Percentiles rank a stretch among this genome's conserved stretches.
These are phyloP conservation scores for Cryptotermes secundus DNA, from an alignment of 1,140 invertebrate genomes.

Conservation along the genomic window DNA sequence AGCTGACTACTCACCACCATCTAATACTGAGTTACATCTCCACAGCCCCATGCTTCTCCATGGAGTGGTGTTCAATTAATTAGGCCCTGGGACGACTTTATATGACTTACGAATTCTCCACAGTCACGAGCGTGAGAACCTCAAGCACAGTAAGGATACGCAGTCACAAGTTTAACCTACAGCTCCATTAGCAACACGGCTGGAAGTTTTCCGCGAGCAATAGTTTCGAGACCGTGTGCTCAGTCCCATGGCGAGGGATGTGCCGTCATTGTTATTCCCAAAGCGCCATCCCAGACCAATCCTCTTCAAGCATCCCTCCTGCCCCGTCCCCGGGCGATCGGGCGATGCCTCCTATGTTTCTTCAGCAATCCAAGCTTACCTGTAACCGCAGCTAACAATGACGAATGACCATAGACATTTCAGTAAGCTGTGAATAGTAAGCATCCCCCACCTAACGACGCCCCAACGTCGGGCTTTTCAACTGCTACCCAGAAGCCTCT, in stretches of 20 bases:
- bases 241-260: not conserved
- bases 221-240: not conserved
- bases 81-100: no score
- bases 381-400: not conserved
- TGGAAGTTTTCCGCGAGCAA: not conserved
- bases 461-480: not conserved
- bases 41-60: no score
- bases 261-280: not conserved
- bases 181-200: not conserved
- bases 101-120: no score
- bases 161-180: not conserved
- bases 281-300: not conserved
- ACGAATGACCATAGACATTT: conserved; percentile 1
- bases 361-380: conserved; percentile 3
- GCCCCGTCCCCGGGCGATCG: not conserved
- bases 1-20: no score
- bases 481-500: not conserved
- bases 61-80: no score
- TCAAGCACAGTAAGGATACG: no score
- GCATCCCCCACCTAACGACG: not conserved
- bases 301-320: not conserved
- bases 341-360: not conserved
- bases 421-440: not conserved
- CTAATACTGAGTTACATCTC: no score
- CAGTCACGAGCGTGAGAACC: no score